Conservation (phyloP, 2,797 vertebrate species). For the Phylloscopus collybita region DNA sequence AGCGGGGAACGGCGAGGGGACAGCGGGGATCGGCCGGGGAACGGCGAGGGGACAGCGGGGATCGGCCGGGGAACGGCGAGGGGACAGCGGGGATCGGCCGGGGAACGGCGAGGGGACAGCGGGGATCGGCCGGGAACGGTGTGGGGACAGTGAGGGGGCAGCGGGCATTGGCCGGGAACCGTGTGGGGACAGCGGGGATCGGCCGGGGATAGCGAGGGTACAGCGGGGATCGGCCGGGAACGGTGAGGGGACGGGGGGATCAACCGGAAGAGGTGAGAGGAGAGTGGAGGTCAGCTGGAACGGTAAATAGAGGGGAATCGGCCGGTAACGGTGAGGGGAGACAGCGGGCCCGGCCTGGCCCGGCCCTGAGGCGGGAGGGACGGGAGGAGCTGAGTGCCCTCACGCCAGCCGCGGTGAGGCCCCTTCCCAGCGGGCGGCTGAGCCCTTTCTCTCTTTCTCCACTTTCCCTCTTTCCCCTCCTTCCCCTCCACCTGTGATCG, state of each 20-base stretch:
- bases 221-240: background rate
- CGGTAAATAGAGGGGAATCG: background rate
- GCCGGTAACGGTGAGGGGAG: too few relatives aligned
- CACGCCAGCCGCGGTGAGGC: background rate
- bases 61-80: too few relatives aligned
- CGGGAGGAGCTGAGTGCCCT: background rate
- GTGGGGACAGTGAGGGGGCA: background rate
- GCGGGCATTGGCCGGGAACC: too few relatives aligned
- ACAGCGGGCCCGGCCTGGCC: background rate
- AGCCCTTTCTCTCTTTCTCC: background rate
- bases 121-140: background rate
- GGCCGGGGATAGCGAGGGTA: background rate
- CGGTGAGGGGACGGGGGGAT: too few relatives aligned
- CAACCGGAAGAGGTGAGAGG: rapidly evolving
- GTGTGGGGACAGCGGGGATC: rapidly evolving
- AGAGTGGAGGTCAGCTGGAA: rapidly evolving
- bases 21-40: background rate
- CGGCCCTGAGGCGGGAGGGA: background rate
- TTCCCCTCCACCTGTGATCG: background rate
- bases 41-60: background rate
- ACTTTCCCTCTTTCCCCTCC: background rate
- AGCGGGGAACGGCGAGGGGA: background rate
- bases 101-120: rapidly evolving
- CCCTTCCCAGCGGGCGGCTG: background rate
- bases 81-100: too few relatives aligned